phyloP scores from a whole-genome alignment of 37 sponge, comb jelly and placozoan species.

The Chondrilla cf. caribensis region DNA sequence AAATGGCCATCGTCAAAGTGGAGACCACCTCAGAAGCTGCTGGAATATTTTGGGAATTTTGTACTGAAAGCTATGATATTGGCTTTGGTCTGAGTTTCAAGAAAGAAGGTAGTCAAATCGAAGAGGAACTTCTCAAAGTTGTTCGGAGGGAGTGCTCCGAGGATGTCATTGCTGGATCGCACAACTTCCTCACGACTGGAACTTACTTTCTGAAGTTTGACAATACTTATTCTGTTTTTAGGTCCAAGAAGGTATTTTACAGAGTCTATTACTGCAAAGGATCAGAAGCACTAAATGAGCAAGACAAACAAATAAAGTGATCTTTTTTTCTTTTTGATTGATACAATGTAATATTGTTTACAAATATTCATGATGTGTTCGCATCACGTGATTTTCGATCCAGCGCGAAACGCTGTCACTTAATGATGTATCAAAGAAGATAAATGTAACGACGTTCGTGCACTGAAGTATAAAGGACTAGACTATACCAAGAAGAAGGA shows the following conservation, averaged over 20 bases:
- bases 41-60: conserved; percentile 88
- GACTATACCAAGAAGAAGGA: too few species aligned
- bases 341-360: too few species aligned
- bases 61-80: conserved; percentile 76
- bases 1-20: conserved; percentile 70
- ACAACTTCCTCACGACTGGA: conserved; percentile 69
- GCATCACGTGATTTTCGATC: too few species aligned
- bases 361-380: too few species aligned
- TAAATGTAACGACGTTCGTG: too few species aligned
- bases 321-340: neutral
- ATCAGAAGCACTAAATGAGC: neutral
- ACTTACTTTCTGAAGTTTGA: conserved; percentile 85
- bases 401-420: too few species aligned
- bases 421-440: too few species aligned
- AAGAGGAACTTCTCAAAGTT: conserved; percentile 56
- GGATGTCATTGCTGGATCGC: conserved; percentile 78
- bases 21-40: conserved; percentile 71
- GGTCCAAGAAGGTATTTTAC: conserved; percentile 80
- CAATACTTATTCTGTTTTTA: conserved; percentile 74
- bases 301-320: neutral
- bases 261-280: conserved; percentile 78
- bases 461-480: too few species aligned
- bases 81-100: conserved; percentile 88
- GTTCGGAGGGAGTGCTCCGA: conserved; percentile 66
- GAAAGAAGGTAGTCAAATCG: conserved; percentile 11